Conservation (phyloP, 1,140 invertebrate genomes). For the Conus betulinus region DNA sequence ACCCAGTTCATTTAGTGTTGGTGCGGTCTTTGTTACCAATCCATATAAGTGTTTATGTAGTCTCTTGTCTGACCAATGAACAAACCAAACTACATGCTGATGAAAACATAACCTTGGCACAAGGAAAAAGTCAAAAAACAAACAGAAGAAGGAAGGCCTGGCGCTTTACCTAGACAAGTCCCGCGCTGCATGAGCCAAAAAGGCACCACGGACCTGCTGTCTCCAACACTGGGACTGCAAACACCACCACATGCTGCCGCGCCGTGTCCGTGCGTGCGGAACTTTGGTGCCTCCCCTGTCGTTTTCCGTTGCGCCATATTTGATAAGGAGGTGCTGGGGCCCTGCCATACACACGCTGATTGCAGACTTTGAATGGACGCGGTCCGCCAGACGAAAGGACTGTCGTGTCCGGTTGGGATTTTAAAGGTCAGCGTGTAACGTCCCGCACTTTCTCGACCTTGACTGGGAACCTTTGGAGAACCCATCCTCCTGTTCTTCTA, state of each 20-base stretch:
- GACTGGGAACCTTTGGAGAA: slow-evolving; percentile 54
- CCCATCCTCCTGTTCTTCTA: too few species aligned
- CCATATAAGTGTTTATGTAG: too few species aligned
- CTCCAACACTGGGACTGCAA: slow-evolving; percentile 78
- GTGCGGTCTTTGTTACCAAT: too few species aligned
- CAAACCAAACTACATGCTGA: too few species aligned
- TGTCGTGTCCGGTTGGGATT: slow-evolving; percentile 63
- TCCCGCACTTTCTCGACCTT: slow-evolving; percentile 56
- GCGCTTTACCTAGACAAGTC: slow-evolving; percentile 79
- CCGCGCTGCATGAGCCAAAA: slow-evolving; percentile 82
- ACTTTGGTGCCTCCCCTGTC: slow-evolving; percentile 69
- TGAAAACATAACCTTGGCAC: too few species aligned
- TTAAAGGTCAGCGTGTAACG: slow-evolving; percentile 62
- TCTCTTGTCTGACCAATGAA: too few species aligned
- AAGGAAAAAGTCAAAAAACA: too few species aligned
- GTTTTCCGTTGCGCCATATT: slow-evolving; percentile 54
- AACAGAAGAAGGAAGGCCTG: too few species aligned
- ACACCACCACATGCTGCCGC: slow-evolving; percentile 73
- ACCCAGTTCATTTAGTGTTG: too few species aligned
- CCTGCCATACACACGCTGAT: slow-evolving; percentile 75
- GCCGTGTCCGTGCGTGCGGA: slow-evolving; percentile 76
- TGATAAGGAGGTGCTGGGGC: slow-evolving; percentile 72
- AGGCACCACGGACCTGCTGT: slow-evolving; percentile 74
- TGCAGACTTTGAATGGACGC: slow-evolving; percentile 64
- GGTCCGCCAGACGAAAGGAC: slow-evolving; percentile 66